phyloP scores from a whole-genome alignment of 2,888 invertebrate genomes.

The Meteorus colon region DNA sequence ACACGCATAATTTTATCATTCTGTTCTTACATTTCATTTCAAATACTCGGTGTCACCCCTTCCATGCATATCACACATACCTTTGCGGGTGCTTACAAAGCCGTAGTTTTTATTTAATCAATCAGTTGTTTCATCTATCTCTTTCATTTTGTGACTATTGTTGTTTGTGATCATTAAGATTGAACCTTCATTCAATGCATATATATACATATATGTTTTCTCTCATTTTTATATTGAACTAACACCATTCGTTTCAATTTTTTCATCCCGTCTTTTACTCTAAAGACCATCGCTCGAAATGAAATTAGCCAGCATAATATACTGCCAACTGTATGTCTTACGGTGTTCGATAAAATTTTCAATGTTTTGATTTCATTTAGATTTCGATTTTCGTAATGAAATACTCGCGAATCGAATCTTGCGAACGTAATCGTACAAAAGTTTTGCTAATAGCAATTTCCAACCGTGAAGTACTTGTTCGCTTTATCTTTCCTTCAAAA shows the following conservation, averaged over 20 bases:
- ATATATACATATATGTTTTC: conserved; percentile 65
- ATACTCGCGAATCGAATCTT: too few relatives aligned
- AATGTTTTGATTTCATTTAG: too few relatives aligned
- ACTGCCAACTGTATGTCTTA: too few relatives aligned
- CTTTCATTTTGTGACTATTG: not conserved
- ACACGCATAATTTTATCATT: conserved; percentile 5
- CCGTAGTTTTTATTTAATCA: conserved; percentile 66
- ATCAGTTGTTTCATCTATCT: conserved; percentile 59
- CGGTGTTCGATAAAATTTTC: conserved; percentile 48
- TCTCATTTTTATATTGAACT: conserved; percentile 60
- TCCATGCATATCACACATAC: conserved; percentile 45
- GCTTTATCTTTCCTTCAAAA: too few relatives aligned
- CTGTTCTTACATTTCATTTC: not conserved
- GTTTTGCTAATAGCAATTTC: too few relatives aligned
- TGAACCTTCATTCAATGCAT: conserved; percentile 73
- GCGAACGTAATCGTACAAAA: too few relatives aligned
- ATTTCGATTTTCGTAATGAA: not conserved
- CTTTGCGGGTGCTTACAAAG: conserved; percentile 66
- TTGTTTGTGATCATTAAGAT: conserved; percentile 65
- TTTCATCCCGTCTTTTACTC: too few relatives aligned
- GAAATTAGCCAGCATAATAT: too few relatives aligned
- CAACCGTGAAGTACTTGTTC: too few relatives aligned
- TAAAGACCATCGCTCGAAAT: too few relatives aligned
- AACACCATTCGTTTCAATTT: too few relatives aligned
- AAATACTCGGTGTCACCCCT: conserved; percentile 28